These are phyloP conservation scores for Cyclina sinensis DNA, from an alignment of 1,140 invertebrate genomes.

Conservation along the genomic window DNA sequence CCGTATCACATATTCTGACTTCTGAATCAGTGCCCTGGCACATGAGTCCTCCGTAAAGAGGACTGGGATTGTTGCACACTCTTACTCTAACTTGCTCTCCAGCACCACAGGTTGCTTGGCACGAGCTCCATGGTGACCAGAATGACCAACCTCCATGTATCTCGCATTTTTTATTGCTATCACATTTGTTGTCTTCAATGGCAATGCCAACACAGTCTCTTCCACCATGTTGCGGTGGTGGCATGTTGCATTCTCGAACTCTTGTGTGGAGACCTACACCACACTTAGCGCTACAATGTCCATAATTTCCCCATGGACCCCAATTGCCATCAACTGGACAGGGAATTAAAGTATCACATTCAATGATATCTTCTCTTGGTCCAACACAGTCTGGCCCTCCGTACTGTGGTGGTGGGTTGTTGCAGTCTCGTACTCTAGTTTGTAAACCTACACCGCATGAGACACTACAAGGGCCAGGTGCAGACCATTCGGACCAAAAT, in stretches of 20 bases:
- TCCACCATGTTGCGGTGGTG: slow-evolving; percentile 82
- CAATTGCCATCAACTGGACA: slow-evolving; percentile 66
- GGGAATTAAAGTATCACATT: slow-evolving; percentile 54
- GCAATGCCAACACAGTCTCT: slow-evolving; percentile 75
- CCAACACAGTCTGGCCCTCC: slow-evolving; percentile 70
- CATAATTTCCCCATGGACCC: slow-evolving; percentile 67
- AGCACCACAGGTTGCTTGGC: slow-evolving; percentile 32
- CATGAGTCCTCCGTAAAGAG: slow-evolving; percentile 76
- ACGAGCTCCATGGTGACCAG: slow-evolving; percentile 64
- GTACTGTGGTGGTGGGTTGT: slow-evolving; percentile 70
- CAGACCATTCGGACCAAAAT: slow-evolving; percentile 89
- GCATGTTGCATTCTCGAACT: slow-evolving; percentile 70
- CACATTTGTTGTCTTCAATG: slow-evolving; percentile 77
- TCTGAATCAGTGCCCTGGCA: slow-evolving; percentile 74
- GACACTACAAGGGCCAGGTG: slow-evolving; percentile 90
- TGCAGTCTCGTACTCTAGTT: slow-evolving; percentile 89
- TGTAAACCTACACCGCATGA: slow-evolving; percentile 89
- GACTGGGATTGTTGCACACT: slow-evolving; percentile 79
- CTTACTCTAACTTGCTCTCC: slow-evolving; percentile 61
- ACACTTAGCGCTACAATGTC: slow-evolving; percentile 63
- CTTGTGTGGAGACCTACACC: slow-evolving; percentile 71
- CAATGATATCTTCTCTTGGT: neutral
- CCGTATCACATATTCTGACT: slow-evolving; percentile 10
- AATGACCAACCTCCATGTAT: slow-evolving; percentile 71
- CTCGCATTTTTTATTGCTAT: slow-evolving; percentile 74